These are phyloP conservation scores for Syndactyla subalaris DNA, from an alignment of 2,797 vertebrate genomes.

Conservation along the genomic window DNA sequence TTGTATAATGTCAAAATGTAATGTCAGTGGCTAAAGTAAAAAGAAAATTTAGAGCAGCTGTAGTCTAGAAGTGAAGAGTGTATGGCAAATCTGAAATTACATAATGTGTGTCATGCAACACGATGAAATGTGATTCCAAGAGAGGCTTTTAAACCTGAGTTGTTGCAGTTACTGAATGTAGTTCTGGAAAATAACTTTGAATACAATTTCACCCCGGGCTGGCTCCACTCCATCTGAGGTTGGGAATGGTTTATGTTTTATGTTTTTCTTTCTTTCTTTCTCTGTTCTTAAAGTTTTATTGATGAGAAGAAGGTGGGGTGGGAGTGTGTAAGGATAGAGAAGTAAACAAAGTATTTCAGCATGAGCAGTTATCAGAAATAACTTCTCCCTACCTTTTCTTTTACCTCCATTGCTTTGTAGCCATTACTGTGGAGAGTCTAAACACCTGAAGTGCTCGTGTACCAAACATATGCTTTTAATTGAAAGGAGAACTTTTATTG, in stretches of 20 bases:
- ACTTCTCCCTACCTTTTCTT: neutral
- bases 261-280: neutral
- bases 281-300: neutral
- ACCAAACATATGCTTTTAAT: neutral
- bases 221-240: neutral
- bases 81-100: neutral
- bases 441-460: neutral
- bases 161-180: neutral
- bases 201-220: neutral
- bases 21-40: neutral
- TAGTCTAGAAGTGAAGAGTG: neutral
- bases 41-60: neutral
- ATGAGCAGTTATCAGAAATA: neutral
- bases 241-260: neutral
- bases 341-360: neutral
- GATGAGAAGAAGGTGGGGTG: neutral
- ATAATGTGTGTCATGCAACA: neutral
- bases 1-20: neutral
- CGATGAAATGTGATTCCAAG: neutral
- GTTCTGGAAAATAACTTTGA: neutral
- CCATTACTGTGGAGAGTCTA: neutral
- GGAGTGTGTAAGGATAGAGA: neutral
- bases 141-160: neutral
- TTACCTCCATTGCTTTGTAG: neutral
- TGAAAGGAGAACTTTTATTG: neutral